These are phyloP conservation scores for Caenorhabditis sulstoni DNA, from an alignment of 2,888 invertebrate species.

Conservation along the genomic window DNA sequence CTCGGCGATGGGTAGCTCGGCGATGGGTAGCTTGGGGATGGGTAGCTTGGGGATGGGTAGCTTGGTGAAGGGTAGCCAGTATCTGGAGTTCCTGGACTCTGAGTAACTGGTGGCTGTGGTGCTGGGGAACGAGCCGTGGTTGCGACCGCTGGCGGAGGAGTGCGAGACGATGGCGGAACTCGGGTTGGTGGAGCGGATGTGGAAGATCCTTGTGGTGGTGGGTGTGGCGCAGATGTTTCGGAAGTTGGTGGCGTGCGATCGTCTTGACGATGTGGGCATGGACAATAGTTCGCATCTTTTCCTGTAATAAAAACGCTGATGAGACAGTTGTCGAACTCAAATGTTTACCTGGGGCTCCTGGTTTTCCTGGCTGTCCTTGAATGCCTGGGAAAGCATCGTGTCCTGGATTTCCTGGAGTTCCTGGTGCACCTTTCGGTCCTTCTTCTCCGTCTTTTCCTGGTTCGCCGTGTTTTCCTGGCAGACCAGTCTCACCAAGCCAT, in stretches of 20 bases:
- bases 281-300: slow-evolving; percentile 66
- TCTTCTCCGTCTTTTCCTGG: slow-evolving; percentile 68
- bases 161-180: slow-evolving; percentile 20
- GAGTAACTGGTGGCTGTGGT: slow-evolving; percentile 22
- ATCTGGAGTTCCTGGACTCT: slow-evolving; percentile 26
- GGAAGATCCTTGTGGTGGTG: slow-evolving; percentile 30
- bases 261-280: slow-evolving; percentile 60
- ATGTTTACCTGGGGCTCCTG: slow-evolving; percentile 63
- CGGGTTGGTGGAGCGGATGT: slow-evolving; percentile 17
- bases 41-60: slow-evolving; percentile 20
- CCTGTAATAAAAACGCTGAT: slow-evolving; percentile 28
- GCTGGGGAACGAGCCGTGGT: slow-evolving; percentile 7
- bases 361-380: slow-evolving; percentile 64
- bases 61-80: slow-evolving; percentile 34
- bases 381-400: slow-evolving; percentile 68
- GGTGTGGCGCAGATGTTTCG: slow-evolving; percentile 24
- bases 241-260: slow-evolving; percentile 41
- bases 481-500: slow-evolving; percentile 66
- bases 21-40: slow-evolving; percentile 43
- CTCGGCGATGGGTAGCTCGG: slow-evolving; percentile 45
- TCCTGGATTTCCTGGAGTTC: slow-evolving; percentile 66
- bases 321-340: neutral
- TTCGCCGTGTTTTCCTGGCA: slow-evolving; percentile 69
- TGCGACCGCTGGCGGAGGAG: slow-evolving; percentile 40
- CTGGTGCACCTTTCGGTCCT: slow-evolving; percentile 63